Base-by-base conservation (phyloP, 2,113 vertebrate species). In the Nycticryphes semicollaris region DNA sequence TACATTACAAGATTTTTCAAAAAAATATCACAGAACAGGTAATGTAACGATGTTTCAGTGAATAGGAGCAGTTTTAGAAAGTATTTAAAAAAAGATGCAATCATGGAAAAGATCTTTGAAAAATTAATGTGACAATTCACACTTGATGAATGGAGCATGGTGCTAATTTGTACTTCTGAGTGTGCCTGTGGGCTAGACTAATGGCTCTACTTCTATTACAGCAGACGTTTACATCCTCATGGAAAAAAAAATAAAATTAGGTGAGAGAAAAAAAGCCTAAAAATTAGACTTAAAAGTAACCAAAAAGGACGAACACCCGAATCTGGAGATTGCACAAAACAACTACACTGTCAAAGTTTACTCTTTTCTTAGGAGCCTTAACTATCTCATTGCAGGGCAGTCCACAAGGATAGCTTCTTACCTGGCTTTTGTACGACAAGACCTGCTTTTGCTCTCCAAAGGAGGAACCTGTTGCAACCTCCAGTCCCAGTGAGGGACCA, bases 401-500 rank as follows among this genome's bases (percentile, higher is more conserved):
- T 48, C 47, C 14, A 45, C 47, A 72, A 3, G 0, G 0, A 43
- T 2, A 21, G 15, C 13, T 41, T 57, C 47, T n/a, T 10, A 62
- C 4, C 4, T 14, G 22, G 22, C 15, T 57, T 51, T 51, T 39
- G 41, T 12, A 66, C 28, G 33, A 19, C 0, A 1, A 75, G 48
- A 60, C 28, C 67, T 50, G 31, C n/a, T 59, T 62, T 13, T n/a
- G n/a, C 9, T 19, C 35, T 68, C 47, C 43, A 37, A 23, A 79
- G 48, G 20, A 68, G 17, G 30, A 93, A 81, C 6, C 43, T 56
- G 11, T 10, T 6, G 64, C 50, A 25, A 22, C 33, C 80, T 63
- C 17, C 35, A 47, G 14, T 68, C 16, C 12, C 47, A 86, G 9
- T 8, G 17, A 50, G 8, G 7, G 22, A 85, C 25, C 4, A 90